phyloP scores from a whole-genome alignment of 2,113 vertebrate genomes.

The Entelurus aequoreus region DNA sequence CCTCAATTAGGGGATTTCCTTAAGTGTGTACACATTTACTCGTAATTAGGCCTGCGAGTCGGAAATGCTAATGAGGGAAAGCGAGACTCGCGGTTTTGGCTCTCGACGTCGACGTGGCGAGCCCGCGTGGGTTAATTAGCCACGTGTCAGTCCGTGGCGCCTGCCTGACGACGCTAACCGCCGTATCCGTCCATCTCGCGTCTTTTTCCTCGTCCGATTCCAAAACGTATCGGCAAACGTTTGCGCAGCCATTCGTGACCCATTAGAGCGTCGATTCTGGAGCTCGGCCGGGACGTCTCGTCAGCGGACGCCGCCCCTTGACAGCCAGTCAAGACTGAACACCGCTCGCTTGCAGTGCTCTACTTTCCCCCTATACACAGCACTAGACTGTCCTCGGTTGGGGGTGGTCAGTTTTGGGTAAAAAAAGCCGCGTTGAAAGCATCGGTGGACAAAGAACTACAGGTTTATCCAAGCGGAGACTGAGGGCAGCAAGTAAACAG shows the following conservation, averaged over 20 bases:
- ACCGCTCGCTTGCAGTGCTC: slow-evolving; percentile 15
- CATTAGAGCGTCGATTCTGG: slow-evolving; percentile 76
- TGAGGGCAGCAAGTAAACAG: no score
- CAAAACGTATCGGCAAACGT: slow-evolving; percentile 64
- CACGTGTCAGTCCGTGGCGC: slow-evolving; percentile 33
- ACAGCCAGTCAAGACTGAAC: slow-evolving; percentile 66
- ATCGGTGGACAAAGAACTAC: no score
- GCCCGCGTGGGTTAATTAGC: slow-evolving; percentile 29
- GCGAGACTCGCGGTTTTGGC: slow-evolving; percentile 17
- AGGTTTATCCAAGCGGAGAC: no score
- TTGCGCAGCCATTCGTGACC: slow-evolving; percentile 71
- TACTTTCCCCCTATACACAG: neutral
- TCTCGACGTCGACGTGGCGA: slow-evolving; percentile 22
- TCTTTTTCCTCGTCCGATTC: slow-evolving; percentile 37
- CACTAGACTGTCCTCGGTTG: no score
- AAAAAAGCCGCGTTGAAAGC: no score
- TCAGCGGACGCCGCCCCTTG: slow-evolving; percentile 57
- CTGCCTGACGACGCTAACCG: slow-evolving; percentile 35
- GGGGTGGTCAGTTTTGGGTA: no score
- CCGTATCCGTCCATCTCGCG: slow-evolving; percentile 18
- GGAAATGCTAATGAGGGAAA: slow-evolving; percentile 43
- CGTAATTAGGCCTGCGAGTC: slow-evolving; percentile 54
- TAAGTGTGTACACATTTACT: slow-evolving; percentile 57
- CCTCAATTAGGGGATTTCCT: slow-evolving; percentile 44
- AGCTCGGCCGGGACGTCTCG: slow-evolving; percentile 67